Conservation (phyloP, 1,140 invertebrate genomes). For the Odontomachus brunneus region DNA sequence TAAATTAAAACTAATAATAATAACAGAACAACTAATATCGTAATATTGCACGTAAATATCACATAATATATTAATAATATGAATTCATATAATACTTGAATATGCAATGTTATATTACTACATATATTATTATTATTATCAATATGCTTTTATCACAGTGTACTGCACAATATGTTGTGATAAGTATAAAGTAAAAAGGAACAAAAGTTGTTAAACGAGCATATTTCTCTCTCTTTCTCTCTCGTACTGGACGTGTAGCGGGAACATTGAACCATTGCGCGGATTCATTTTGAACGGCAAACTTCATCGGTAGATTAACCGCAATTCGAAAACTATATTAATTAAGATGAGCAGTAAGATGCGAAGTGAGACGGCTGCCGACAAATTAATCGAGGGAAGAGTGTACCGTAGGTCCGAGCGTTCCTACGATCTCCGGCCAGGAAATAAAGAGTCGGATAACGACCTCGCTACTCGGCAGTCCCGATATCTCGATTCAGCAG, state of each 20-base stretch:
- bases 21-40: too few species aligned
- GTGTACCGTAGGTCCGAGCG: neutral
- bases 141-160: neutral
- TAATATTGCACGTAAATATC: too few species aligned
- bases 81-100: too few species aligned
- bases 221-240: too few species aligned
- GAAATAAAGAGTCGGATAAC: constrained; percentile 48
- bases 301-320: neutral
- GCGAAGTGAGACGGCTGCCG: neutral
- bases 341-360: constrained; percentile 12
- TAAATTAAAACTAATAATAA: too few species aligned
- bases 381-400: constrained; percentile 35
- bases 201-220: neutral
- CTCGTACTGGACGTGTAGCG: neutral
- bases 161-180: neutral
- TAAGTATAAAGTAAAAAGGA: neutral
- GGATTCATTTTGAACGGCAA: neutral
- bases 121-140: too few species aligned
- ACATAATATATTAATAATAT: too few species aligned
- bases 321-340: constrained; percentile 5
- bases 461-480: constrained; percentile 42
- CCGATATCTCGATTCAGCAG: constrained; percentile 44
- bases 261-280: neutral
- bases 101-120: too few species aligned
- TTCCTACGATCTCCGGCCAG: constrained; percentile 23